phyloP scores from a whole-genome alignment of 2,113 vertebrate species.

The Oreochromis niloticus region DNA sequence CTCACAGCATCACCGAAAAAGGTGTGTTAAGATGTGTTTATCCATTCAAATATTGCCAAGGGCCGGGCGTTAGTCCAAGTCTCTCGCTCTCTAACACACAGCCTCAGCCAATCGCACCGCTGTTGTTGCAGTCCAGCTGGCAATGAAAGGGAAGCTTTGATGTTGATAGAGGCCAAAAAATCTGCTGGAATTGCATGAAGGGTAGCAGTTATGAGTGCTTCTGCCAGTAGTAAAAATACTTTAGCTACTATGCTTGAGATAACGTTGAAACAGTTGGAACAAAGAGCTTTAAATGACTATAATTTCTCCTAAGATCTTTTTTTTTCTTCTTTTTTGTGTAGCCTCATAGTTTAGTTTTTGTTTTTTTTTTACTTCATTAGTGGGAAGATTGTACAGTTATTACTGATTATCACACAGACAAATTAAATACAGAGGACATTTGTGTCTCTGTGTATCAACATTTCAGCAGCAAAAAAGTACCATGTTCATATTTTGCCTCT shows the following conservation, averaged over 20 bases:
- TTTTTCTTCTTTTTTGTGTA: background rate
- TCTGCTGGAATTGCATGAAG: slow-evolving; percentile 40
- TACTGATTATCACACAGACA: background rate
- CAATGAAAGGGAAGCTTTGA: slow-evolving; percentile 48
- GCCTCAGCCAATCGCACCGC: background rate
- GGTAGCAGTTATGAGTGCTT: slow-evolving; percentile 16
- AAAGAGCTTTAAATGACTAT: background rate
- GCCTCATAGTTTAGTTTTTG: background rate
- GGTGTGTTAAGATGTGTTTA: slow-evolving; percentile 40
- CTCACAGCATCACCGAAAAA: background rate
- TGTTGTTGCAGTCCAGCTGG: slow-evolving; percentile 50
- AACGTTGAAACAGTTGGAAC: slow-evolving; percentile 21
- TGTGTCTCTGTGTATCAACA: background rate
- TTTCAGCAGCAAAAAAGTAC: background rate
- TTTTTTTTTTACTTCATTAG: background rate
- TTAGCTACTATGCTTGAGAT: slow-evolving; percentile 24
- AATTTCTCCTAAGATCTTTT: background rate
- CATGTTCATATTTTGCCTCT: background rate
- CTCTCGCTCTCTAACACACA: slow-evolving; percentile 5
- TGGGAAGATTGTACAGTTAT: background rate
- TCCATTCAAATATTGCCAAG: slow-evolving; percentile 28
- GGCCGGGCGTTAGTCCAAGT: slow-evolving; percentile 18
- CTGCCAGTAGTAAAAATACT: slow-evolving; percentile 31
- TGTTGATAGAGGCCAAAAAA: slow-evolving; percentile 37
- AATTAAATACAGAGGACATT: background rate